These are phyloP conservation scores for Gopherus flavomarginatus DNA, from an alignment of 2,113 vertebrate species.

Conservation along the genomic window DNA sequence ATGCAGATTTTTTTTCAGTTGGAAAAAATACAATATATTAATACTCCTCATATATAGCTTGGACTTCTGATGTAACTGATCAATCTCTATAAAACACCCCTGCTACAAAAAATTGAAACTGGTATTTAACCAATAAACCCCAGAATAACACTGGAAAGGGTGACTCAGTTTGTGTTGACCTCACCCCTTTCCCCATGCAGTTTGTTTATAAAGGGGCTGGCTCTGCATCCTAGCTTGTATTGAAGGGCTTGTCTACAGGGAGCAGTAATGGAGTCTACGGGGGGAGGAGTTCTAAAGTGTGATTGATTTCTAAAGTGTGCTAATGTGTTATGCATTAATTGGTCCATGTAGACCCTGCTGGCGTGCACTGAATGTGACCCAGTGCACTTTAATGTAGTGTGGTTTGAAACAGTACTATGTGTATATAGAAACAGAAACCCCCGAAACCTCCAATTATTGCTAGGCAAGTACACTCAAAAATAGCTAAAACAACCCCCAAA, in stretches of 20 bases:
- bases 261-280: no score
- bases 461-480: neutral
- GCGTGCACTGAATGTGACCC: neutral
- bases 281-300: neutral
- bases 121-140: neutral
- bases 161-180: neutral
- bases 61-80: neutral
- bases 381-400: neutral
- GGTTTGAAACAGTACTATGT: neutral
- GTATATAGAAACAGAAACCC: neutral
- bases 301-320: neutral
- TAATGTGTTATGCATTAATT: neutral
- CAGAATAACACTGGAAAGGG: neutral
- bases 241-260: neutral
- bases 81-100: neutral
- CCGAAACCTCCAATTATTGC: neutral
- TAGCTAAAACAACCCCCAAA: neutral
- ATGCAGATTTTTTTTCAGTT: accelerated
- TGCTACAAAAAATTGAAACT: neutral
- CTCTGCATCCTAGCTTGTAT: neutral
- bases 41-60: neutral
- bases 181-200: neutral
- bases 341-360: neutral
- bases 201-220: neutral
- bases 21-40: neutral